phyloP scores from a whole-genome alignment of 2,113 vertebrate species.

The Barnardius zonarius region DNA sequence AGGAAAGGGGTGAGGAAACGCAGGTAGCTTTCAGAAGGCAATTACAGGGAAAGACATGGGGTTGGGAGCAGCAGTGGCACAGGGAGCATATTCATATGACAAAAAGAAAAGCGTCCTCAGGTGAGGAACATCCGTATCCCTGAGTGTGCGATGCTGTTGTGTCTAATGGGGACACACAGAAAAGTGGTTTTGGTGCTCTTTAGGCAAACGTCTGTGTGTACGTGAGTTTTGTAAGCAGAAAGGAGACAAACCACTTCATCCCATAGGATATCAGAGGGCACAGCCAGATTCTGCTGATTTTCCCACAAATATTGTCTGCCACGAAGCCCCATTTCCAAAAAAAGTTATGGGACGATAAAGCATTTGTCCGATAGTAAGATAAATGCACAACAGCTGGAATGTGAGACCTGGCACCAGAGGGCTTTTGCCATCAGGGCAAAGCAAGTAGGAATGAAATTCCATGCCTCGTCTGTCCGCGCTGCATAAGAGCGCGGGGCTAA shows the following conservation, averaged over 20 bases:
- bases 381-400: conserved; percentile 75
- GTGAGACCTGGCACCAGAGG: conserved; percentile 67
- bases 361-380: conserved; percentile 50
- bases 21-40: conserved; percentile 28
- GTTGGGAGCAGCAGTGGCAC: accelerated
- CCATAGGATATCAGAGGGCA: background rate
- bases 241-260: background rate
- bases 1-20: background rate
- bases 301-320: conserved; percentile 66
- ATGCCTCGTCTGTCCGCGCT: conserved; percentile 49
- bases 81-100: accelerated
- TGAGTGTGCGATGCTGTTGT: accelerated
- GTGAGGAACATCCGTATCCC: background rate
- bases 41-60: background rate
- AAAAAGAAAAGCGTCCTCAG: background rate
- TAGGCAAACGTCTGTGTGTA: background rate
- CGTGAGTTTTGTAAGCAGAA: background rate
- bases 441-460: conserved; percentile 64
- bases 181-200: background rate
- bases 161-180: accelerated
- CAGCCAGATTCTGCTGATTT: background rate
- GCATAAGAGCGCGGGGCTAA: background rate
- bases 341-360: conserved; percentile 35
- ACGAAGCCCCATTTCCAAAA: background rate
- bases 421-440: conserved; percentile 63